phyloP scores from a whole-genome alignment of 2,797 vertebrate genomes.

The Heliangelus exortis region DNA sequence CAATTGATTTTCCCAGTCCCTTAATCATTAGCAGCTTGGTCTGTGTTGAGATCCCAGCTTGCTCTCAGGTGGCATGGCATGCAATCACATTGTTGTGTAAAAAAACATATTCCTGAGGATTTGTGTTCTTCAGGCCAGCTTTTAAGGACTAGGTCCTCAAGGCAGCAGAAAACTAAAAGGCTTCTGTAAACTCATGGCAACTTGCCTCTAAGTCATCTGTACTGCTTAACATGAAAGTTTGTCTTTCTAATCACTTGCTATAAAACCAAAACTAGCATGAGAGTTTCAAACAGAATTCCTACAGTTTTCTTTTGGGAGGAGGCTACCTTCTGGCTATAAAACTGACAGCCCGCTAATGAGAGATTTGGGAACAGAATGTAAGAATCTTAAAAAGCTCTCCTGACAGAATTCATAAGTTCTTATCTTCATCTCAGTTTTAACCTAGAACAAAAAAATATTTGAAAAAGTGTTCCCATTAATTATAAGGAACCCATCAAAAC shows the following conservation, averaged over 20 bases:
- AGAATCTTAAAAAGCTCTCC: background rate
- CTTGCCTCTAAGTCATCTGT: background rate
- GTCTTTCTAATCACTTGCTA: background rate
- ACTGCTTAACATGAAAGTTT: background rate
- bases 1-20: background rate
- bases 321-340: background rate
- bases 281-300: background rate
- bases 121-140: background rate
- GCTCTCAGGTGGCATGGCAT: fast-evolving
- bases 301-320: background rate
- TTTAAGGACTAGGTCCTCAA: background rate
- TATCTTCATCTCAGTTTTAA: background rate
- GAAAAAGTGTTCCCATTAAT: background rate
- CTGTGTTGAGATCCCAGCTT: background rate
- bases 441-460: background rate
- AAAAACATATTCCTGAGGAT: background rate
- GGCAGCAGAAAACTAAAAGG: background rate
- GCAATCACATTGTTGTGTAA: fast-evolving
- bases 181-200: background rate
- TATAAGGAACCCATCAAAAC: background rate
- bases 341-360: background rate
- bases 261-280: background rate
- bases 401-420: background rate
- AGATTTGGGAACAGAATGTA: background rate
- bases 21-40: background rate